phyloP scores from a whole-genome alignment of 2,797 vertebrate genomes.

The Amblyraja radiata region DNA sequence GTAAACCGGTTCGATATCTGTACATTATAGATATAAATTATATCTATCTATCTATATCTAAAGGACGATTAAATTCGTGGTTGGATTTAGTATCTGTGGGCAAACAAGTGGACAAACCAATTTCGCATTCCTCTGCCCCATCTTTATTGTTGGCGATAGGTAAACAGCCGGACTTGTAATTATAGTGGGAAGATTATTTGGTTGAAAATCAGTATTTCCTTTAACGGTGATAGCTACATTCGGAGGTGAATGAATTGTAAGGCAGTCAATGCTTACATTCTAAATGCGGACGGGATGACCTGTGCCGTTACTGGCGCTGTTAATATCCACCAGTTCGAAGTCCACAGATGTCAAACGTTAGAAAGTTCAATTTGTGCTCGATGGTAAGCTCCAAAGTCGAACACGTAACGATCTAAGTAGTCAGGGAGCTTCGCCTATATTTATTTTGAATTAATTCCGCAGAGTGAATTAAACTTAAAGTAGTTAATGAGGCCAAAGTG shows the following conservation, averaged over 20 bases:
- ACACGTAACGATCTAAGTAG: neutral
- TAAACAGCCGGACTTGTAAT: neutral
- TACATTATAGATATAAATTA: too few species aligned
- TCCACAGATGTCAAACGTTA: conserved; percentile 35
- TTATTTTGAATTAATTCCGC: conserved; percentile 32
- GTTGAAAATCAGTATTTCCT: neutral
- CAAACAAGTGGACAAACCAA: neutral
- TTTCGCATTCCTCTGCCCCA: too few species aligned
- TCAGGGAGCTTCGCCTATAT: neutral
- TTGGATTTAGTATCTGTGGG: neutral
- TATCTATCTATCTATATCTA: too few species aligned
- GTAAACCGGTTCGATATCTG: neutral
- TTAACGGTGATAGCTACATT: neutral
- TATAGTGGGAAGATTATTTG: conserved; percentile 1
- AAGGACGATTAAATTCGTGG: neutral
- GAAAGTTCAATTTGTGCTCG: conserved; percentile 18
- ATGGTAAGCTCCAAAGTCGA: neutral
- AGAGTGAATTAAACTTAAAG: conserved; percentile 36
- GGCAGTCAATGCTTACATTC: neutral
- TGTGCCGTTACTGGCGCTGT: neutral
- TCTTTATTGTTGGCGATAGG: neutral
- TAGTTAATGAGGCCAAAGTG: conserved; percentile 37
- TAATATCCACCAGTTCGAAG: conserved; percentile 36
- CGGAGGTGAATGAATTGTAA: neutral
- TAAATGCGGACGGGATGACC: neutral